Evolutionary conservation across 2,113 vertebrate species (phyloP), one percentile per base, ranked within the genome.

Genomic region (Chroicocephalus ridibundus): DNA sequence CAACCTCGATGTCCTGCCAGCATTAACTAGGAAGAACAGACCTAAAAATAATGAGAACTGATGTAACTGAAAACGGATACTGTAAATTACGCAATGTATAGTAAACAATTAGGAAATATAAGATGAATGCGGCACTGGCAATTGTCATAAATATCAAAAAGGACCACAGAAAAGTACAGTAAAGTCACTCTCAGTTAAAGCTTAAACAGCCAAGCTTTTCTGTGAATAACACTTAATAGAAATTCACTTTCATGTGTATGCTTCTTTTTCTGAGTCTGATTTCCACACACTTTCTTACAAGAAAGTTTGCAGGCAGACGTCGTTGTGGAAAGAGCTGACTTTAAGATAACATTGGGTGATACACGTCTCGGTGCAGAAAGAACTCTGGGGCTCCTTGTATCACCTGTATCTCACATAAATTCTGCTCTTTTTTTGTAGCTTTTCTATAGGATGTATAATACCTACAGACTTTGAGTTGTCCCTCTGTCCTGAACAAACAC

Each of bases 1-100:
- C 86, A 93, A 83, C 78, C 87, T 88, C 20, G 0, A 83, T 86
- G 93, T 97, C 82, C 91, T 96, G 95, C 89, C 97, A 97, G 79
- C 66, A 55, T 34, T 74, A 82, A 96, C 78, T 74, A 88, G 42
- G 75, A 96, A 94, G 64, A 97, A 90, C 75, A 94, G 68, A 76
- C n/a, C 42, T 86, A 83, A 94, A 96, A 96, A 74, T 91, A 91
- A 91, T 64, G 78, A 82, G 64, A 95, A 91, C 29, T 2, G 1
- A 58, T 65, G 72, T 44, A 86, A 82, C 20, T 44, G 78, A 87
- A 96, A 95, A 54, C 0, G 0, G 46, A 94, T 61, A 79, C n/a
- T 2, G 9, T 90, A 91, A 66, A 85, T 96, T 90, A 55, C 0
- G 0, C 51, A 66, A 85, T 17, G 11, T 11, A 47, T 57, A 87